Conservation (phyloP, 2,888 invertebrate species). For the Cheilosia impressa region DNA sequence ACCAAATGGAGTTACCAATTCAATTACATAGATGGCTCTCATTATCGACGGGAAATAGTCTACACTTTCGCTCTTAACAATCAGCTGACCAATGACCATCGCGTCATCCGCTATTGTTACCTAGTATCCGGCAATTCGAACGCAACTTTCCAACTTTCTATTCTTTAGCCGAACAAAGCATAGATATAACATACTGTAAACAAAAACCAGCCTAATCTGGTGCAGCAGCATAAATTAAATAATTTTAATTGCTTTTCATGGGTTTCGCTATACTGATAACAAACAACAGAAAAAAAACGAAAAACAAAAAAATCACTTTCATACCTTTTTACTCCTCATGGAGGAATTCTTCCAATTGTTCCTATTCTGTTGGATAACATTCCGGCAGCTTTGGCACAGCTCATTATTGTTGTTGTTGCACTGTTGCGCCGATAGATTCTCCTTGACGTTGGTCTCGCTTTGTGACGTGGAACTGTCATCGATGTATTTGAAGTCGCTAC, state of each 20-base stretch:
- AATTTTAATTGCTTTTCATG: slow-evolving; percentile 13
- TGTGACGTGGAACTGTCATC: slow-evolving; percentile 82
- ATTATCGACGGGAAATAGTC: slow-evolving; percentile 16
- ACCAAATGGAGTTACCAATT: slow-evolving; percentile 6
- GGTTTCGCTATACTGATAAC: not conserved
- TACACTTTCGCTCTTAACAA: slow-evolving; percentile 41
- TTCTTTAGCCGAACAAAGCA: not conserved
- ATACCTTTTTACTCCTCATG: slow-evolving; percentile 75
- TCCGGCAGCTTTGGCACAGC: slow-evolving; percentile 81
- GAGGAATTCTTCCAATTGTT: slow-evolving; percentile 79
- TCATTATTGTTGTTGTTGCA: slow-evolving; percentile 77
- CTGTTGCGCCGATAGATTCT: slow-evolving; percentile 58
- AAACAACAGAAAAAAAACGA: slow-evolving; percentile 2
- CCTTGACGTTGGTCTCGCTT: slow-evolving; percentile 79
- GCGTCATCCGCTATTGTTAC: slow-evolving; percentile 1
- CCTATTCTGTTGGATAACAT: slow-evolving; percentile 80
- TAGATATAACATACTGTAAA: too few relatives aligned
- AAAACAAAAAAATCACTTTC: slow-evolving; percentile 12
- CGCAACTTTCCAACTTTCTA: slow-evolving; percentile 39
- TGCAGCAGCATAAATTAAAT: slow-evolving; percentile 6
- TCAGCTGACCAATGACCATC: not conserved
- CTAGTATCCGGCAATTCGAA: slow-evolving; percentile 21
- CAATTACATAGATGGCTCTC: slow-evolving; percentile 21
- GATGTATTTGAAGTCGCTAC: slow-evolving; percentile 81
- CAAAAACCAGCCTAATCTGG: slow-evolving; percentile 27